Evolutionary conservation across 2,888 invertebrate species (phyloP).

Genomic region (Zele albiditarsus): DNA sequence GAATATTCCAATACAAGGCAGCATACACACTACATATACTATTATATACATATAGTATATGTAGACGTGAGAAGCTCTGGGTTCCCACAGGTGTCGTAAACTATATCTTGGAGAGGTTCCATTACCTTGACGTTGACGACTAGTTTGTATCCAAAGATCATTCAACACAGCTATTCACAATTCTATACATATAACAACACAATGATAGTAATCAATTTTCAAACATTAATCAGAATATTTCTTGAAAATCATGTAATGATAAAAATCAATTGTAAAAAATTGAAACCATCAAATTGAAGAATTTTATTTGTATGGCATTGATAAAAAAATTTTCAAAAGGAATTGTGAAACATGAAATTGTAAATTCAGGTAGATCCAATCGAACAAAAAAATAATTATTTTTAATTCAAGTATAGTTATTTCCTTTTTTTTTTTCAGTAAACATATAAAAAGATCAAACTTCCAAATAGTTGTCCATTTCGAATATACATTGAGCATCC

Average conservation of each 20-base stretch:
- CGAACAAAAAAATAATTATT: neutral
- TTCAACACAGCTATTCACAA: neutral
- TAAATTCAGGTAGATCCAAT: no score
- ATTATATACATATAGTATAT: constrained; percentile 24
- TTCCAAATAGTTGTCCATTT: constrained; percentile 5
- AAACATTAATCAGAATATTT: neutral
- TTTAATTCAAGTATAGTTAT: neutral
- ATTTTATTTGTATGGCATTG: no score
- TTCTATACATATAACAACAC: neutral
- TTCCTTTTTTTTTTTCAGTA: neutral
- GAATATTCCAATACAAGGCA: constrained; percentile 19
- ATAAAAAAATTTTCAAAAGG: no score
- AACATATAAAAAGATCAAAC: neutral
- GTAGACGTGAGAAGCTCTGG: constrained; percentile 65
- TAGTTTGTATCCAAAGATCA: constrained; percentile 51
- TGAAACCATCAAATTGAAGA: no score
- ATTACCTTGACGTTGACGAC: constrained; percentile 56
- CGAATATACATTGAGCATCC: constrained; percentile 53
- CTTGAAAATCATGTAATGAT: no score
- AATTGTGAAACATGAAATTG: no score
- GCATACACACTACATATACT: no score
- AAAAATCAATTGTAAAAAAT: no score
- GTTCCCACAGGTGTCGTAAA: constrained; percentile 67
- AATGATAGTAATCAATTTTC: neutral
- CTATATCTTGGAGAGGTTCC: constrained; percentile 48